Conservation (phyloP, 2,888 invertebrate species). For the Aspidapion aeneum region DNA sequence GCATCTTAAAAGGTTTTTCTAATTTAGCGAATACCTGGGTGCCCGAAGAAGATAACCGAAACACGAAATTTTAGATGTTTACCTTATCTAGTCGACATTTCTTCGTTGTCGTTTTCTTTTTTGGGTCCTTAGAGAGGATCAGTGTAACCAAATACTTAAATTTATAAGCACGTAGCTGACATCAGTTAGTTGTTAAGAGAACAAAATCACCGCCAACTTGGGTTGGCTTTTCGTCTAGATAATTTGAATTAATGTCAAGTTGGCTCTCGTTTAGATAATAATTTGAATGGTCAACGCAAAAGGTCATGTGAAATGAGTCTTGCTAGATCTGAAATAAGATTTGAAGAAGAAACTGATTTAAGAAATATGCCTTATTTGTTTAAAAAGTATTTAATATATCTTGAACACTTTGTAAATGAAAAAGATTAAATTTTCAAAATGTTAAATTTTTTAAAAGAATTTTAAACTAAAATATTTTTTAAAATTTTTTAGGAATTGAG, state of each 20-base stretch:
- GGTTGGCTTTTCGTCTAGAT: neutral
- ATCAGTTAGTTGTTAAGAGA: neutral
- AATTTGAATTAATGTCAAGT: neutral
- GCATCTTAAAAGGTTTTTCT: slow-evolving; percentile 4
- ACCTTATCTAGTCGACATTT: neutral
- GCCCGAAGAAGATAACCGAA: neutral
- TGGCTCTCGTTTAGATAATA: too few species aligned
- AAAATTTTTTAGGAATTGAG: too few species aligned
- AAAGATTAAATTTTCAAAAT: too few species aligned
- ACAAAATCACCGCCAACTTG: neutral
- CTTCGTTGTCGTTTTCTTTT: neutral
- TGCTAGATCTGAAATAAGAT: too few species aligned
- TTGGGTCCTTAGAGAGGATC: neutral
- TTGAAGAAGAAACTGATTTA: too few species aligned
- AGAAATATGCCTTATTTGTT: too few species aligned
- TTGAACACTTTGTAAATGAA: too few species aligned
- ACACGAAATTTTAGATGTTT: neutral
- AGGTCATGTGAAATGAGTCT: neutral
- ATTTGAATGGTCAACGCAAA: too few species aligned
- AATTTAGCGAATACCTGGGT: slow-evolving; percentile 4
- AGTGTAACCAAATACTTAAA: neutral
- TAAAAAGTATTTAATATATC: too few species aligned
- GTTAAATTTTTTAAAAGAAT: too few species aligned
- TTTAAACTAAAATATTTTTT: too few species aligned
- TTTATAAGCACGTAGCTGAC: neutral